These are phyloP conservation scores for Alloplasta piceator DNA, from an alignment of 2,888 invertebrate species.

Conservation along the genomic window DNA sequence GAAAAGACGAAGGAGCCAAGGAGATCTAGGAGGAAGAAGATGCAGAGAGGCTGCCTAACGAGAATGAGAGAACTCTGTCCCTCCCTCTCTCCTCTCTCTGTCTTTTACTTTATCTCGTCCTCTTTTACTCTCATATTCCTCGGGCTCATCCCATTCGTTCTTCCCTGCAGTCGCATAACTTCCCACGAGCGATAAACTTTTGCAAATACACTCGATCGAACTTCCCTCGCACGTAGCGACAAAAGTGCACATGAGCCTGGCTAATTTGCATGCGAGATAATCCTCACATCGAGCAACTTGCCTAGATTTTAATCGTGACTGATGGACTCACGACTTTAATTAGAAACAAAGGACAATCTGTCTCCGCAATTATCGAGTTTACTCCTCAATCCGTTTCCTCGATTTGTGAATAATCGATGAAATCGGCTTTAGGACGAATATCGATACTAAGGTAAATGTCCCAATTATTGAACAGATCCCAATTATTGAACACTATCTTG, in stretches of 20 bases:
- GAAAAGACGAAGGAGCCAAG: constrained; percentile 34
- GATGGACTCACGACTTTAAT: no score
- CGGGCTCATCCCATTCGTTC: constrained; percentile 23
- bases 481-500: no score
- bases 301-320: no score
- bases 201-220: constrained; percentile 43
- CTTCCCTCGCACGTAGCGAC: constrained; percentile 16
- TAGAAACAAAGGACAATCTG: no score
- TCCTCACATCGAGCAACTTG: no score
- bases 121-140: constrained; percentile 46
- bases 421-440: no score
- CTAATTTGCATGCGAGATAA: not conserved
- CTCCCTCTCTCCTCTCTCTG: constrained; percentile 24
- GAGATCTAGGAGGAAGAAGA: constrained; percentile 18
- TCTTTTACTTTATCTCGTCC: constrained; percentile 12
- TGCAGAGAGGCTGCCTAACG: constrained; percentile 51
- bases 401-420: no score
- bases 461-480: no score
- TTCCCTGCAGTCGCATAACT: constrained; percentile 44
- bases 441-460: no score
- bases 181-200: constrained; percentile 51
- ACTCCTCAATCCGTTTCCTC: no score
- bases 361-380: no score
- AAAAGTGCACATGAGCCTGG: no score
- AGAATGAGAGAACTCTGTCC: constrained; percentile 53